Evolutionary conservation across 2,888 invertebrate species (phyloP), one percentile per base, ranked within the genome.

Genomic region (Synanthedon tipuliformis): DNA sequence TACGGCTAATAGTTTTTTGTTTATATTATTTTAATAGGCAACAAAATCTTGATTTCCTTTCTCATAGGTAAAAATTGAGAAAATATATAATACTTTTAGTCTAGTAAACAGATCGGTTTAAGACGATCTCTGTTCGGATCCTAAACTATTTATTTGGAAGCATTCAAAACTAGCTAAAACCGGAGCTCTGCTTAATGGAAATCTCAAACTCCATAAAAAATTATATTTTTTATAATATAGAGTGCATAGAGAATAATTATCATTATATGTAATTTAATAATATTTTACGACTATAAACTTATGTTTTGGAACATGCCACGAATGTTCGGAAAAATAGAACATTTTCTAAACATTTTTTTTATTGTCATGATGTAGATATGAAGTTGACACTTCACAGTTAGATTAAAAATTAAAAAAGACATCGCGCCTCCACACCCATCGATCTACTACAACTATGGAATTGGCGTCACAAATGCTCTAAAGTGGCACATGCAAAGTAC

Each of bases 311-410:
- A 53, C 52, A 49, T 56, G 56, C 53, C 50, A 50, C 52, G 41
- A 55, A 53, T 58, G 59, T 66, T 73, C 71, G 73, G 75, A 74
- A 76, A 82, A 80, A 83, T 81, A 81, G 68, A 75, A 68, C 62
- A 65, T 71, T 70, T 23, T 45, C 45, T n/a, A 67, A 73, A 66
- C 73, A 4, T 23, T 23, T 23, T 23, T 75, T 68, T 83, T 86
- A 86, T 85, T 86, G 85, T 85, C 85, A 85, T 79, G 78, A 77
- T 76, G 34, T 34, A 34, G 69, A 67, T 76, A 68, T 71, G 63
- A 70, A 70, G 65, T 70, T 67, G 57, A 63, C 64, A 56, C 64
- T 51, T 57, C 48, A 57, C 55, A 48, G 58, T 58, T 60, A 60
- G 57, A 63, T 61, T 58, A 57, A 59, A 64, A 59, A 64, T 45